Conservation (phyloP, 2,113 vertebrate genomes). For the Pterocles orientalis region DNA sequence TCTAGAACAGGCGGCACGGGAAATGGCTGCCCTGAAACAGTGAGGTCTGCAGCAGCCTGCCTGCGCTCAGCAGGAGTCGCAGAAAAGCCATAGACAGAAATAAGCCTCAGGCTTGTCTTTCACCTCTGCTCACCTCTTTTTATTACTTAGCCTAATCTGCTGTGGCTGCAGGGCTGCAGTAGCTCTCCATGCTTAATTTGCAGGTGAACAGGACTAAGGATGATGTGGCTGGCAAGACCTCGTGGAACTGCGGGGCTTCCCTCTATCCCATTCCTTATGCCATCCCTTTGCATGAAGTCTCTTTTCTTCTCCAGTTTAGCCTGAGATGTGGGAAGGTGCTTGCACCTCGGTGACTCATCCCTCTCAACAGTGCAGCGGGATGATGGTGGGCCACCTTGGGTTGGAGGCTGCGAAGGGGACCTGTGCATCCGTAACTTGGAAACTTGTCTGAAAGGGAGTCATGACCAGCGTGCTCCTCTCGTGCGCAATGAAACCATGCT, state of each 20-base stretch:
- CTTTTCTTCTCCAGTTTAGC: not conserved
- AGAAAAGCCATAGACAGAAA: not conserved
- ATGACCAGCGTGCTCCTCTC: not conserved
- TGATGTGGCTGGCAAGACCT: not conserved
- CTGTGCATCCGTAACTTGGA: not conserved
- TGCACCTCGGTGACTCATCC: not conserved
- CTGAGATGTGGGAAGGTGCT: not conserved
- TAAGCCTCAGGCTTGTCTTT: not conserved
- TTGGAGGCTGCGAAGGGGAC: not conserved
- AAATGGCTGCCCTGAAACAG: not conserved
- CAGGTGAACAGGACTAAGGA: not conserved
- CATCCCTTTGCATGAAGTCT: not conserved
- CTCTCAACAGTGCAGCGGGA: accelerated
- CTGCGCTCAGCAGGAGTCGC: not conserved
- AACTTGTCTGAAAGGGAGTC: not conserved
- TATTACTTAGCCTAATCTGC: not conserved
- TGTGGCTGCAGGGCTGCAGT: not conserved
- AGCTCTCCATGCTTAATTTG: not conserved
- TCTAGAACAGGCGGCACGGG: not conserved
- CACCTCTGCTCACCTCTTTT: not conserved
- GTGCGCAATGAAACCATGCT: not conserved
- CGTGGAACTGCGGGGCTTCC: not conserved
- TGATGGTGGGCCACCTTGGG: not conserved
- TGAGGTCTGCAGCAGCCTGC: accelerated
- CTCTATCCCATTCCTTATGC: not conserved